A percentile compares a stretch with the other conserved stretches of the same genome.
These are phyloP conservation scores for Ptychodera flava DNA, from an alignment of 35 echinoderm and acorn worm genomes.

Conservation along the genomic window DNA sequence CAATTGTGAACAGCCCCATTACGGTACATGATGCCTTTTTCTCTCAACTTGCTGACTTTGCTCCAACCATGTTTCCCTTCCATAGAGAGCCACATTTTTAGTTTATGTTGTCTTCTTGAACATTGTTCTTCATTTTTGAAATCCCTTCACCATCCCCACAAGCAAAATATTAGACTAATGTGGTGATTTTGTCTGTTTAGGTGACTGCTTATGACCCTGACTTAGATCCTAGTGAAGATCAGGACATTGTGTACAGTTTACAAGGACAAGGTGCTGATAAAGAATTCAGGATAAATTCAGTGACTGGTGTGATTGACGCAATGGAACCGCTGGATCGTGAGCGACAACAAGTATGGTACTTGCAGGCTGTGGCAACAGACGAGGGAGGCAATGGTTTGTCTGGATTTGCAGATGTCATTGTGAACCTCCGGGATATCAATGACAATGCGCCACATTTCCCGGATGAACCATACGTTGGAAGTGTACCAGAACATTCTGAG, in stretches of 20 bases:
- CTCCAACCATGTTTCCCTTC: too few relatives aligned
- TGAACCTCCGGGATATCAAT: conserved; percentile 52
- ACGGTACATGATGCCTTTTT: too few relatives aligned
- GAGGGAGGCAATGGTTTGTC: conserved; percentile 35
- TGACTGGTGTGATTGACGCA: conserved; percentile 44
- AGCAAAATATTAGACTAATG: too few relatives aligned
- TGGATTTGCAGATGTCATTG: conserved; percentile 42
- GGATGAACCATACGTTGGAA: conserved; percentile 48
- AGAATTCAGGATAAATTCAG: conserved; percentile 43
- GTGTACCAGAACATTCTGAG: conserved; percentile 38
- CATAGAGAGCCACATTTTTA: too few relatives aligned
- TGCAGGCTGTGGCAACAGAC: conserved; percentile 58
- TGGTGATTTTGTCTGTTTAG: conserved; percentile 34
- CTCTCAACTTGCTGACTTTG: too few relatives aligned
- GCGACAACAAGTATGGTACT: conserved; percentile 25
- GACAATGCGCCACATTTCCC: conserved; percentile 61
- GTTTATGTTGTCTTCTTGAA: too few relatives aligned
- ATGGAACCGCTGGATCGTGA: conserved; percentile 51
- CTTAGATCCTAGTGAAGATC: conserved; percentile 8
- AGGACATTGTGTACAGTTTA: conserved; percentile 39
- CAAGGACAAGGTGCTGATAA: conserved; percentile 36
- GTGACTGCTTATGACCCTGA: conserved; percentile 61
- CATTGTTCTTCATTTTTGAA: too few relatives aligned
- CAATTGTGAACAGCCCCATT: too few relatives aligned
- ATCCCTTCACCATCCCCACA: too few relatives aligned